Evolutionary conservation across 92 coral and sea anemone genomes (phyloP), one percentile per base, ranked within the genome.

Genomic region (Meandrina meandrites): DNA sequence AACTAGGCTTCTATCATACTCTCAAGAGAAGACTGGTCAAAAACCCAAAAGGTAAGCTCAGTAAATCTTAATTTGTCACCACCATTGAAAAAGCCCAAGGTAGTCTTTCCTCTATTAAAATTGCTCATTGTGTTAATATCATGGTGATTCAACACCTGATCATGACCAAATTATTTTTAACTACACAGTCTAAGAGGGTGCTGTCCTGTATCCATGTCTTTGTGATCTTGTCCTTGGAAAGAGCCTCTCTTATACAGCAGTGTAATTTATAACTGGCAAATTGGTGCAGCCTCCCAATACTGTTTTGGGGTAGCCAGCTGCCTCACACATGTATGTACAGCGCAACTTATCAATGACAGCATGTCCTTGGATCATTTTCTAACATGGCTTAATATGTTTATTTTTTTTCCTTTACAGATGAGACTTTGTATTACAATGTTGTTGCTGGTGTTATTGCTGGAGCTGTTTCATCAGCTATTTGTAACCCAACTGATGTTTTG

Each of bases 401-500:
- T 24, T 80, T 82, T 76, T 58, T 48, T 80, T n/a, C n/a, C n/a
- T n/a, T 30, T 89, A 17, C 90, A 97, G 99, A 97, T 88, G 99
- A 97, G 84, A 95, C 94, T 13, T 84, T 97, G 31, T 93, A 79
- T 87, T 86, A 86, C 36, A 97, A 97, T 90, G 90, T 93, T 14
- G 82, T 92, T 15, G 89, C 93, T 73, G 99, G 99, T 32, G 73
- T 97, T 45, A 84, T 95, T 79, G 99, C 98, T 74, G 99, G 99
- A 37, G 97, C 96, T 45, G 80, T 96, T 14, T 87, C 98, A 18
- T 91, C 99, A 27, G 97, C 99, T 1, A 84, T 97, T 54, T 97
- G 99, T 57, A 97, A 95, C 75, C 99, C 99, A 27, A 97, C 99
- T 71, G 99, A 97, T 90, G 94, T 97, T 58, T 90, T 97, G 62